Conservation (phyloP, 2,797 vertebrate genomes). For the Trachops cirrhosus region DNA sequence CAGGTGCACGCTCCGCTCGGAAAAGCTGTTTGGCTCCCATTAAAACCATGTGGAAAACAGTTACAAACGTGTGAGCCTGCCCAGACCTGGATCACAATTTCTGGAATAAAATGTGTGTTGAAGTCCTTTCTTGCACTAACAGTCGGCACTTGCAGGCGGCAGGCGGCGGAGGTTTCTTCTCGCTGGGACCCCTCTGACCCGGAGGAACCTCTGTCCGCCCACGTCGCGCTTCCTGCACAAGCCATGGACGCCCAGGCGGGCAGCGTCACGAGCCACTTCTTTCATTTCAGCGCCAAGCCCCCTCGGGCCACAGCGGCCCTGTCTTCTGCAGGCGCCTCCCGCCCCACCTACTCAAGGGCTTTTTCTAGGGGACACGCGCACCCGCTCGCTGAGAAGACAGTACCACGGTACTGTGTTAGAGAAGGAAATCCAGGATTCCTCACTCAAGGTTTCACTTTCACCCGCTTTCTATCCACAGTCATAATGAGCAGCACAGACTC, state of each 20-base stretch:
- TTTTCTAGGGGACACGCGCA: background rate
- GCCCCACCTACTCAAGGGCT: conserved; percentile 48
- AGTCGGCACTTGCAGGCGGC: background rate
- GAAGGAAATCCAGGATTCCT: background rate
- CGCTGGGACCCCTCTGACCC: background rate
- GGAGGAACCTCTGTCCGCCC: conserved; percentile 17
- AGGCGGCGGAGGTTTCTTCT: conserved; percentile 40
- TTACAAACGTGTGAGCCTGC: conserved; percentile 14
- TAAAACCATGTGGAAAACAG: conserved; percentile 7
- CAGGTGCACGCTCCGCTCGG: background rate
- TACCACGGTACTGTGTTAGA: background rate
- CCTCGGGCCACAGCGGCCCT: background rate
- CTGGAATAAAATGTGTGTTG: background rate
- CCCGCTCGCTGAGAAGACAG: background rate
- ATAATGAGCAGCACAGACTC: background rate
- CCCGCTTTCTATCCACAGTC: background rate
- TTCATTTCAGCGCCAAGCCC: background rate
- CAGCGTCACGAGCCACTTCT: conserved; percentile 57
- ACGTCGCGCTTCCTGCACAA: conserved; percentile 31
- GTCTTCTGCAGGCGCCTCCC: background rate
- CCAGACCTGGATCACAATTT: conserved; percentile 41
- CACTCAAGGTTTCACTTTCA: background rate
- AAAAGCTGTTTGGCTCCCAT: background rate
- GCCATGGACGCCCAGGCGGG: conserved; percentile 49
- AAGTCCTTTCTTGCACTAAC: conserved; percentile 5